These are phyloP conservation scores for Luscinia megarhynchos DNA, from an alignment of 2,797 vertebrate genomes.

Conservation along the genomic window DNA sequence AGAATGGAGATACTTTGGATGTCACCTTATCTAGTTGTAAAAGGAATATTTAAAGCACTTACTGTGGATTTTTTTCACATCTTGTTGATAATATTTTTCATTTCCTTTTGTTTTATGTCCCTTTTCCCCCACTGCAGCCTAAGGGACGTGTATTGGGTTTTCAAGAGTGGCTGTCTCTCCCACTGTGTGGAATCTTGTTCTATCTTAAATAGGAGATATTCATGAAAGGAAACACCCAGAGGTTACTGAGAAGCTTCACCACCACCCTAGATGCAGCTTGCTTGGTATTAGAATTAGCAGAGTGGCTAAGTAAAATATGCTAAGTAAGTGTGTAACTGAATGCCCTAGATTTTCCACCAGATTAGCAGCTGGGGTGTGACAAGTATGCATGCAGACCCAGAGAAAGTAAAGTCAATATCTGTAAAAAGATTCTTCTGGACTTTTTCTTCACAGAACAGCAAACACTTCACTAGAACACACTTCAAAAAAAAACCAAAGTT, in stretches of 20 bases:
- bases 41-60: not conserved
- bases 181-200: not conserved
- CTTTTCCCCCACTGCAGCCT: not conserved
- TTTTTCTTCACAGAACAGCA: not conserved
- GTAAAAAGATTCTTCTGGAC: not conserved
- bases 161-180: not conserved
- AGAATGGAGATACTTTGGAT: not conserved
- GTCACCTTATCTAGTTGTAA: not conserved
- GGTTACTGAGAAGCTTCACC: slow-evolving; percentile 35
- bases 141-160: not conserved
- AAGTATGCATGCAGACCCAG: not conserved
- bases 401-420: not conserved
- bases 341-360: slow-evolving; percentile 56
- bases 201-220: not conserved
- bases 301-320: slow-evolving; percentile 32
- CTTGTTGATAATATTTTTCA: fast-evolving
- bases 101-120: not conserved
- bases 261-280: not conserved
- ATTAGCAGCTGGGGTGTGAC: slow-evolving; percentile 21
- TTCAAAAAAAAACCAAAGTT: not conserved
- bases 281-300: not conserved
- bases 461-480: not conserved
- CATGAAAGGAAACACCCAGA: slow-evolving; percentile 51
- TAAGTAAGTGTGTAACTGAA: slow-evolving; percentile 37
- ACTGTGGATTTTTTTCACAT: not conserved